Base-by-base conservation (phyloP, 2,888 invertebrate species). In the Oscheius sp. region DNA sequence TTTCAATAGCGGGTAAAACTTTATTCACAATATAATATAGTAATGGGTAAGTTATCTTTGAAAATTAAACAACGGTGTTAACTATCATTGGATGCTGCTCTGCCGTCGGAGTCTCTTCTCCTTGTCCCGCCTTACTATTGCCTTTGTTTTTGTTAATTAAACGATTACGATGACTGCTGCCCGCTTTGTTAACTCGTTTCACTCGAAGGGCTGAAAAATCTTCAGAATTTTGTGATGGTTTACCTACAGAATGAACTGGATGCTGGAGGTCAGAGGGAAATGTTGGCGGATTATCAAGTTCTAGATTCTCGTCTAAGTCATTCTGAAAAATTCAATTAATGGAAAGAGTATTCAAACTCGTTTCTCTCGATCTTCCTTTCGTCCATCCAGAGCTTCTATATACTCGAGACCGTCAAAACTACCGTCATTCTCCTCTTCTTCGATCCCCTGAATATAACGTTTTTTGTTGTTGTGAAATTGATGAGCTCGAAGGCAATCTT, bases 151-250 rank as follows among this genome's bases (percentile, higher is more conserved):
- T 76, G 61, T 72, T 72, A 38, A 78, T 49, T 45, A 70, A 68
- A 44, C 76, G 73, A 17, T 70, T 72, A 67, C 76, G 76, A 56
- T 78, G 78, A 33, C 73, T 73, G 50, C 73, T 73, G 62, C 78
- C 78, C 44, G 78, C 76, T 33, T 75, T 74, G 36, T 70, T 72
- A 22, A 78, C 78, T 45, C 78, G 65, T 57, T 78, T 78, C 68
- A 75, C 74, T 62, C 78, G 76, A 70, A 75, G 57, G 71, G 73
- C 73, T 73, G 72, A 65, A 75, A 54, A 14, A 12, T 28, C 8
- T 30, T 9, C 49, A 62, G 36, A 30, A 33, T 61, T 62, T 32
- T 20, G 30, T 47, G 33, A 49, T 12, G 17, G 47, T 14, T 45
- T 62, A 62, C 62, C 62, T 62, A 59, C 59, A 28, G 59, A 41